Evolutionary conservation across 2,113 vertebrate genomes (phyloP).

Genomic region (Phaethon lepturus): DNA sequence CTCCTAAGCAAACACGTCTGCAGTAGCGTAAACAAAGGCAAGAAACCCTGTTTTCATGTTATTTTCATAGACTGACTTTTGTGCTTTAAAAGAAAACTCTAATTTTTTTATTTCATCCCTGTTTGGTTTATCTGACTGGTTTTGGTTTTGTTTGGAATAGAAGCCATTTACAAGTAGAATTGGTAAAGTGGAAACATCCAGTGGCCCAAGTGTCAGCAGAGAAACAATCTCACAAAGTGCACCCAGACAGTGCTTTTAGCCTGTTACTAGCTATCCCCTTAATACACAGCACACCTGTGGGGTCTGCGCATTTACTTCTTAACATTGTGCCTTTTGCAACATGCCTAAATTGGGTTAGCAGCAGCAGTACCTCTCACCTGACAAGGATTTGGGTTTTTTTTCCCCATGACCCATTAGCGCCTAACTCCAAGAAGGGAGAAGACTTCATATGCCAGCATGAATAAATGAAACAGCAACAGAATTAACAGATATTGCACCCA

Average conservation of each 20-base stretch:
- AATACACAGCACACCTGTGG: not conserved
- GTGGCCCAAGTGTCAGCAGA: not conserved
- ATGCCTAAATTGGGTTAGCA: not conserved
- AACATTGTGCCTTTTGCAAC: not conserved
- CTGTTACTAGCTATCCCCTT: not conserved
- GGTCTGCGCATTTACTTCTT: not conserved
- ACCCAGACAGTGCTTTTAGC: not conserved
- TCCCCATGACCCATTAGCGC: not conserved
- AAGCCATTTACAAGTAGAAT: not conserved
- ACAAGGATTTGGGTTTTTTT: not conserved
- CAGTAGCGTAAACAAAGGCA: constrained; percentile 66
- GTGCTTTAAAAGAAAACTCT: not conserved
- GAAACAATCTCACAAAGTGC: not conserved
- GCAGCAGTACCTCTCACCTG: not conserved
- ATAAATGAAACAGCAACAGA: not conserved
- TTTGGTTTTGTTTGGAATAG: not conserved
- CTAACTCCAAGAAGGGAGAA: not conserved
- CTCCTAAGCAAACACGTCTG: constrained; percentile 67
- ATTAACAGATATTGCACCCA: not conserved
- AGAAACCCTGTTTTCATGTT: not conserved
- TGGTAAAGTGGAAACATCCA: not conserved
- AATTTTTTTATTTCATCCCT: not conserved
- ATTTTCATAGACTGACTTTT: not conserved
- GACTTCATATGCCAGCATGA: not conserved
- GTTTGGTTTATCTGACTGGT: not conserved